Evolutionary conservation across 2,888 invertebrate species (phyloP).

Genomic region (Tachina grossa): DNA sequence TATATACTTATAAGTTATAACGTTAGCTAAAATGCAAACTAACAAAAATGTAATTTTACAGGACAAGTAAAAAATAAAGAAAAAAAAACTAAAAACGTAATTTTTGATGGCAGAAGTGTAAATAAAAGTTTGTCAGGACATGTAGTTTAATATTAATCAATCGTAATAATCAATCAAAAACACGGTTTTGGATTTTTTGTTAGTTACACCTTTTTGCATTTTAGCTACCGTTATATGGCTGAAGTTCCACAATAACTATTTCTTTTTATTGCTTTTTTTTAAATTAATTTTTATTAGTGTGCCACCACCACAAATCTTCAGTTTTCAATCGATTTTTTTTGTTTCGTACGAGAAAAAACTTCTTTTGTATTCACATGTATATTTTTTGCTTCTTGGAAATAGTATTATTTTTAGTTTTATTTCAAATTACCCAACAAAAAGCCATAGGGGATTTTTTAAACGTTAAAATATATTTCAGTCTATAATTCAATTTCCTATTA

Average conservation of each 20-base stretch:
- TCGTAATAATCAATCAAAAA: too few relatives aligned
- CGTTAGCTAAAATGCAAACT: too few relatives aligned
- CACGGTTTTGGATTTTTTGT: too few relatives aligned
- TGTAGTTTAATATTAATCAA: too few relatives aligned
- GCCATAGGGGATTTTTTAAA: background rate
- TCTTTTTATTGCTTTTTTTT: background rate
- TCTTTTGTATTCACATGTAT: conserved; percentile 7
- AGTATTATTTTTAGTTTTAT: conserved; percentile 24
- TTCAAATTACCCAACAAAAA: conserved; percentile 31
- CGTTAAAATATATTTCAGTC: background rate
- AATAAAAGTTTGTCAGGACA: too few relatives aligned
- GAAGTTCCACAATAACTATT: conserved; percentile 22
- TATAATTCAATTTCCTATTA: too few relatives aligned
- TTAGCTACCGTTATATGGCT: background rate
- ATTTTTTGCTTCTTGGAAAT: conserved; percentile 19
- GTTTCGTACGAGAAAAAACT: background rate
- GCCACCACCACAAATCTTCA: conserved; percentile 40
- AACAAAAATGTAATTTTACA: too few relatives aligned
- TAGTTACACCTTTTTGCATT: too few relatives aligned
- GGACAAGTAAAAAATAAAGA: too few relatives aligned
- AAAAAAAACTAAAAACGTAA: too few relatives aligned
- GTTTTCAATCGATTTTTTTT: conserved; percentile 54
- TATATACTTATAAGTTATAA: too few relatives aligned
- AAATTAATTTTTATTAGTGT: background rate
- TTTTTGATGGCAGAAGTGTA: too few relatives aligned